A percentile compares a stretch with the other conserved stretches of the same genome.
These are phyloP conservation scores for Clavelina lepadiformis DNA, from an alignment of 23 tunicate species.

Conservation along the genomic window DNA sequence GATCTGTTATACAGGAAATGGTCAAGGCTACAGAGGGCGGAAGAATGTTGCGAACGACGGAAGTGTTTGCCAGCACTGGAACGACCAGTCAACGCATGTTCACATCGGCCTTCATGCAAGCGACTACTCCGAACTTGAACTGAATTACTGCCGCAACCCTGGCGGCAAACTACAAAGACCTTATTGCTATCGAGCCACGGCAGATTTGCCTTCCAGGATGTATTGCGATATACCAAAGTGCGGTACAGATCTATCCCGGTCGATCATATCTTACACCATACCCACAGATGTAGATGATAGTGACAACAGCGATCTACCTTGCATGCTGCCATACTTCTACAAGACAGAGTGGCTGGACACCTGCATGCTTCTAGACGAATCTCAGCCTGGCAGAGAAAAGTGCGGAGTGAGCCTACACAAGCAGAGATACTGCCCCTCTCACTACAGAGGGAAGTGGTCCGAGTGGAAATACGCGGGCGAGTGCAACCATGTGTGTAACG, in stretches of 20 bases:
- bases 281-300: constrained; percentile 12
- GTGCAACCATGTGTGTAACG: constrained; percentile 58
- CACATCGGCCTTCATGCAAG: background rate
- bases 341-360: background rate
- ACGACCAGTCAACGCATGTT: constrained; percentile 9
- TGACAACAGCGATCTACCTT: background rate
- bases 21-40: constrained; percentile 21
- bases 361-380: constrained; percentile 12
- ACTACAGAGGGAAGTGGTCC: constrained; percentile 56
- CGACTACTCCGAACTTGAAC: constrained; percentile 22
- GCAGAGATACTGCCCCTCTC: constrained; percentile 49
- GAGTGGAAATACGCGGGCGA: constrained; percentile 51
- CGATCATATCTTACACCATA: constrained; percentile 57
- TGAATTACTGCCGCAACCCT: constrained; percentile 72
- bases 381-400: constrained; percentile 10
- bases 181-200: constrained; percentile 48
- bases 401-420: constrained; percentile 21
- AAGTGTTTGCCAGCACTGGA: constrained; percentile 45
- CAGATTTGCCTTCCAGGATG: constrained; percentile 24
- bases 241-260: constrained; percentile 2
- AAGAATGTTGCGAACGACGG: constrained; percentile 46
- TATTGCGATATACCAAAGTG: constrained; percentile 66
- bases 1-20: constrained; percentile 36
- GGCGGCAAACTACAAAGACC: constrained; percentile 22
- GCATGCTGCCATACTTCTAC: constrained; percentile 22